These are phyloP conservation scores for Gobius niger DNA, from an alignment of 2,113 vertebrate genomes.

Conservation along the genomic window DNA sequence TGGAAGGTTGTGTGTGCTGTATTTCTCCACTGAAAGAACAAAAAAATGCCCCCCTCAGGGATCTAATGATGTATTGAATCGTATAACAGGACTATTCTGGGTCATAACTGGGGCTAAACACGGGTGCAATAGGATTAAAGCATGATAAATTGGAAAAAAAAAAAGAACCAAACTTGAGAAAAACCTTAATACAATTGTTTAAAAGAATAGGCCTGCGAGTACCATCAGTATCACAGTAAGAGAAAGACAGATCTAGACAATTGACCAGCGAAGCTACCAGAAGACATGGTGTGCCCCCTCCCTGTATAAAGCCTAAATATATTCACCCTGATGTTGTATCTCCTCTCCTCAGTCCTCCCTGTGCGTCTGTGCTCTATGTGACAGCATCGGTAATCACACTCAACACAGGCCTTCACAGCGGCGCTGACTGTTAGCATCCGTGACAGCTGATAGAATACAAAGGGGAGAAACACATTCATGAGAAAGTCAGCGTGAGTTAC, in stretches of 20 bases:
- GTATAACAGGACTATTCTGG: no score
- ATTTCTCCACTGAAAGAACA: no score
- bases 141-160: no score
- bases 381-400: conserved; percentile 27
- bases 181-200: no score
- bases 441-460: conserved; percentile 52
- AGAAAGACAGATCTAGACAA: not conserved
- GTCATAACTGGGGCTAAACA: no score
- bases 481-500: not conserved
- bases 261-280: not conserved
- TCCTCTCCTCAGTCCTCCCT: not conserved
- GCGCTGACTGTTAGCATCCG: conserved; percentile 12
- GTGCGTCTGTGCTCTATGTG: not conserved
- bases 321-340: conserved; percentile 23
- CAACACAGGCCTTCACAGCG: conserved; percentile 10
- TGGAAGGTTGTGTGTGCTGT: no score
- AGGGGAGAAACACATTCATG: conserved; percentile 28
- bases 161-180: no score
- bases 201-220: no score
- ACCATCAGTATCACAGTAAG: no score
- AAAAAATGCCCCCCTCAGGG: no score
- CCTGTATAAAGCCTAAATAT: not conserved
- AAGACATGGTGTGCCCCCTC: not conserved
- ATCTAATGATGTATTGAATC: no score
- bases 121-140: no score